phyloP scores from a whole-genome alignment of 2,888 invertebrate genomes.

The Hoplodrina blanda region DNA sequence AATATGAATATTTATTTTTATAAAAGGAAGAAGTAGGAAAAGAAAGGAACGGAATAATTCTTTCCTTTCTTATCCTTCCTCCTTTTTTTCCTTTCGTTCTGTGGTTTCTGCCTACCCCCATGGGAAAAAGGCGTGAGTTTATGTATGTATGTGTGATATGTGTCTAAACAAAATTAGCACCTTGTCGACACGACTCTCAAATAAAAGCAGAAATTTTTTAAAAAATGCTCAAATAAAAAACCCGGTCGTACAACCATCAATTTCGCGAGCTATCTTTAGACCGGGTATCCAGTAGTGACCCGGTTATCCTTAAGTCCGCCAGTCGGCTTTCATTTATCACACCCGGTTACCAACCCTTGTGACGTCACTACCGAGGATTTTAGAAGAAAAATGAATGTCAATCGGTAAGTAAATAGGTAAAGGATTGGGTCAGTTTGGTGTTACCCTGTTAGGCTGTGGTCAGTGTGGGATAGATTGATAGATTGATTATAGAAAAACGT shows the following conservation, averaged over 20 bases:
- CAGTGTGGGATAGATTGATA: not conserved
- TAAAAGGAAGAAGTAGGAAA: too few relatives aligned
- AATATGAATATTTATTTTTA: too few relatives aligned
- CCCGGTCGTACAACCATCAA: constrained; percentile 74
- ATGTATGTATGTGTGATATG: too few relatives aligned
- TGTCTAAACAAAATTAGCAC: too few relatives aligned
- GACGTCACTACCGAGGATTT: constrained; percentile 76
- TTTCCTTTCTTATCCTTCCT: too few relatives aligned
- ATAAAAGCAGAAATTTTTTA: not conserved
- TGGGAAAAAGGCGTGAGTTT: too few relatives aligned
- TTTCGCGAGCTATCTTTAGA: constrained; percentile 76
- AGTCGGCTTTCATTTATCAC: constrained; percentile 84
- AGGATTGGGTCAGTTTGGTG: constrained; percentile 34
- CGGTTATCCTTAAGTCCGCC: constrained; percentile 81
- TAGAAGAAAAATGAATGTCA: constrained; percentile 83
- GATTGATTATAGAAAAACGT: constrained; percentile 1
- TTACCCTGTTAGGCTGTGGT: not conserved
- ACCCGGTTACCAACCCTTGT: constrained; percentile 83
- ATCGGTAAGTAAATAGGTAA: constrained; percentile 60
- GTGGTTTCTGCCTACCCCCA: too few relatives aligned
- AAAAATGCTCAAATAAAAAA: constrained; percentile 10
- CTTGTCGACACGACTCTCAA: too few relatives aligned
- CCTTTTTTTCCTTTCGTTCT: too few relatives aligned
- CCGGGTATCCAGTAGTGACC: constrained; percentile 73
- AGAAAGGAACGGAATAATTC: too few relatives aligned